Conservation (phyloP, 2,797 vertebrate genomes). For the Nyctalus aviator region DNA sequence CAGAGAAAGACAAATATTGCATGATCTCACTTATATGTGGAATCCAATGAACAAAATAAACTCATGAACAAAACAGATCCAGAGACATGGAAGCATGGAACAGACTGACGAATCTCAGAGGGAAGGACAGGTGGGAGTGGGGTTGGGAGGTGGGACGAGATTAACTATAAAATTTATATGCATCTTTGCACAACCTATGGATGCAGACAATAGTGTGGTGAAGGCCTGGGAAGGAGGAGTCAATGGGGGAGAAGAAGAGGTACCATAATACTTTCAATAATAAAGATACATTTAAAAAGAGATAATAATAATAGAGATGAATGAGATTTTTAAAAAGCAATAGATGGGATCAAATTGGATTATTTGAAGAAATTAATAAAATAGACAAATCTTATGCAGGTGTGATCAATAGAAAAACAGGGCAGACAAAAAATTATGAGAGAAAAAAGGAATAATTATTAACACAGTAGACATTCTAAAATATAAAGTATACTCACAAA, state of each 20-base stretch:
- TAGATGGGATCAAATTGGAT: background rate
- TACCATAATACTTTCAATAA: too few species aligned
- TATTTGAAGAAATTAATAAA: conserved; percentile 4
- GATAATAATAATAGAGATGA: conserved; percentile 18
- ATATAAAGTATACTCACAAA: background rate
- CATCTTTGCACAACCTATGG: too few species aligned
- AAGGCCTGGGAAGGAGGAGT: background rate
- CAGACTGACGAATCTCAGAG: background rate
- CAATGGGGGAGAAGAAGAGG: background rate
- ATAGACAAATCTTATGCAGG: background rate
- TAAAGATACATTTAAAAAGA: background rate
- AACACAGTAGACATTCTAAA: background rate
- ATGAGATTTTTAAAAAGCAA: background rate
- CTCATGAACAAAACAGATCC: background rate
- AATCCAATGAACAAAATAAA: background rate
- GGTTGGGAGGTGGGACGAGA: too few species aligned
- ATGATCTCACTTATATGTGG: background rate
- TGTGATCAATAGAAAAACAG: background rate
- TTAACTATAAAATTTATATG: too few species aligned
- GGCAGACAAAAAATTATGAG: background rate
- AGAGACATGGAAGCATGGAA: background rate
- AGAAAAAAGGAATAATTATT: conserved; percentile 20
- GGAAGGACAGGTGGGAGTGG: background rate
- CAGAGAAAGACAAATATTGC: background rate
- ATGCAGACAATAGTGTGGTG: too few species aligned